Percentiles rank a stretch among this genome's conserved stretches.
These are phyloP conservation scores for Siderastrea radians DNA, from an alignment of 92 coral and sea anemone species.

Conservation along the genomic window DNA sequence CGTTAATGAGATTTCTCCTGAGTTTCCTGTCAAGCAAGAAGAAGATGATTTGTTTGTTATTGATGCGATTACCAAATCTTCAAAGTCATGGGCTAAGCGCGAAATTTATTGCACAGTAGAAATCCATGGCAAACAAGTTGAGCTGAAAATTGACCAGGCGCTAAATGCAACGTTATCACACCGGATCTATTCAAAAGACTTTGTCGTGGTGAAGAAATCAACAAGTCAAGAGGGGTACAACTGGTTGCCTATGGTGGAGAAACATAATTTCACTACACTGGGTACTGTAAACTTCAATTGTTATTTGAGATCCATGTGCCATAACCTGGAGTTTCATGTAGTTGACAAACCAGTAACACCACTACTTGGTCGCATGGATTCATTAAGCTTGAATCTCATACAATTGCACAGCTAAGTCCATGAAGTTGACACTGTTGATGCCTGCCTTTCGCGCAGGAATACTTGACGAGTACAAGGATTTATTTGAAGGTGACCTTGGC, in stretches of 20 bases:
- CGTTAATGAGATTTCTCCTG: too few relatives aligned
- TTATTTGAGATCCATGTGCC: slow-evolving; percentile 3
- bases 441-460: slow-evolving; percentile 1
- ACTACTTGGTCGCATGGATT: slow-evolving; percentile 45
- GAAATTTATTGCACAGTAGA: slow-evolving; percentile 29
- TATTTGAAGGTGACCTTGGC: slow-evolving; percentile 52
- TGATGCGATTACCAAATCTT: slow-evolving; percentile 11
- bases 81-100: not conserved
- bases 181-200: slow-evolving; percentile 11
- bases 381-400: slow-evolving; percentile 25
- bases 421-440: slow-evolving; percentile 27
- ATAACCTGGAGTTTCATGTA: slow-evolving; percentile 41
- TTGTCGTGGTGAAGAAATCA: slow-evolving; percentile 17
- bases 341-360: slow-evolving; percentile 25
- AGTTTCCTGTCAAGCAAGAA: not conserved
- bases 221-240: slow-evolving; percentile 27
- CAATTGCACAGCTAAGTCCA: slow-evolving; percentile 40
- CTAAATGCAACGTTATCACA: not conserved
- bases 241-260: slow-evolving; percentile 23
- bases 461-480: slow-evolving; percentile 27
- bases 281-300: slow-evolving; percentile 16
- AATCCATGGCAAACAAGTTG: not conserved
- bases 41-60: slow-evolving; percentile 18
- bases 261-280: slow-evolving; percentile 6
- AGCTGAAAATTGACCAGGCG: slow-evolving; percentile 42